Conservation (phyloP, 2,888 invertebrate genomes). For the Ormyrus nitidulus region DNA sequence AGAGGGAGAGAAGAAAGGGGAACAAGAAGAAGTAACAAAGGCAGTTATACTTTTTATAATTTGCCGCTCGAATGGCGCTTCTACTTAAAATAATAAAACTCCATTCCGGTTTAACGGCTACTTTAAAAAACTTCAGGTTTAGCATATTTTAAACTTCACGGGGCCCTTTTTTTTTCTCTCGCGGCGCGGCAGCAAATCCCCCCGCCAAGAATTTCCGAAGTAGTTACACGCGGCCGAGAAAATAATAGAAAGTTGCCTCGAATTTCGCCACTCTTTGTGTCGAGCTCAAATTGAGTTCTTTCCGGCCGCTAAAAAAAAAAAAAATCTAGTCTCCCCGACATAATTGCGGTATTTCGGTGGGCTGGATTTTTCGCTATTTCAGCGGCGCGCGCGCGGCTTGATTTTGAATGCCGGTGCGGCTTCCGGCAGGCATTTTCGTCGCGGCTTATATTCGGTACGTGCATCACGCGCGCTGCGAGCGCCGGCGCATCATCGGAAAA, state of each 20-base stretch:
- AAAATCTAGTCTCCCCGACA: too few relatives aligned
- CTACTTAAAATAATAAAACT: constrained; percentile 15
- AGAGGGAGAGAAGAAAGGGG: too few relatives aligned
- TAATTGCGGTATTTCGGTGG: too few relatives aligned
- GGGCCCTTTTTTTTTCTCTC: not conserved
- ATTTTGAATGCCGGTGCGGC: constrained; percentile 52
- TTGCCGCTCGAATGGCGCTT: not conserved
- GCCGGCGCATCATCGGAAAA: constrained; percentile 7
- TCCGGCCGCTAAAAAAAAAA: too few relatives aligned
- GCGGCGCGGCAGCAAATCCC: not conserved
- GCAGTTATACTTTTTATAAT: not conserved
- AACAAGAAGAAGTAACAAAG: too few relatives aligned
- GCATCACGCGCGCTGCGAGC: constrained; percentile 35
- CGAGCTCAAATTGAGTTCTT: not conserved
- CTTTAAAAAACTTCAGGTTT: not conserved
- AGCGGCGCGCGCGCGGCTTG: not conserved
- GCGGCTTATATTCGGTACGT: constrained; percentile 22
- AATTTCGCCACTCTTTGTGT: not conserved
- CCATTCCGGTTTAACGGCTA: not conserved
- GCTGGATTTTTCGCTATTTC: not conserved
- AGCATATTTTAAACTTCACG: not conserved
- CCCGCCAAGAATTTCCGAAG: not conserved
- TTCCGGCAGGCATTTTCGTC: constrained; percentile 30
- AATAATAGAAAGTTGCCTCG: constrained; percentile 1
- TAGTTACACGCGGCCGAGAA: not conserved